Conservation (phyloP, 2,797 vertebrate species). For the Poecilia wingei region DNA sequence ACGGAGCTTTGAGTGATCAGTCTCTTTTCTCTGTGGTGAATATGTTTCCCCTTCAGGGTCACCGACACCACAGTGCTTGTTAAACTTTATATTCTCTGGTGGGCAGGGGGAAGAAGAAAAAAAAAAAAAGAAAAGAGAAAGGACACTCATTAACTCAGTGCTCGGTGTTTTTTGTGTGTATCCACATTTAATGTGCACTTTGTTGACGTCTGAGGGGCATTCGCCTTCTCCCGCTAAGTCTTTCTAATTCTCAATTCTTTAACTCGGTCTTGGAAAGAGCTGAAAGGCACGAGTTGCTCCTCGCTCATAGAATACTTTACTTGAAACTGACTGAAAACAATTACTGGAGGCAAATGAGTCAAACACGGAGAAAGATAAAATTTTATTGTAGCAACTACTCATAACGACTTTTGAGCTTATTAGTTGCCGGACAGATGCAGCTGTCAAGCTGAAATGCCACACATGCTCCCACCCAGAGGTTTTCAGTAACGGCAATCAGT, state of each 20-base stretch:
- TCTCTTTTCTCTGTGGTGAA: constrained; percentile 58
- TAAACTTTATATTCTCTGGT: constrained; percentile 78
- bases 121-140: constrained; percentile 57
- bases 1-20: constrained; percentile 66
- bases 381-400: no score
- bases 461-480: background rate
- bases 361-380: background rate
- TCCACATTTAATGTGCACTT: constrained; percentile 16
- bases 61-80: constrained; percentile 76
- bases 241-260: constrained; percentile 39
- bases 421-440: background rate
- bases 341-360: background rate
- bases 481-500: background rate
- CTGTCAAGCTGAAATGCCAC: background rate
- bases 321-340: background rate
- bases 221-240: constrained; percentile 18
- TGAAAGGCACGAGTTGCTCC: constrained; percentile 21
- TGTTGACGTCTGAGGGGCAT: constrained; percentile 39
- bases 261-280: constrained; percentile 38
- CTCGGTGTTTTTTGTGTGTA: constrained; percentile 30
- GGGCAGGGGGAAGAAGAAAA: constrained; percentile 63
- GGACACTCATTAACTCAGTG: constrained; percentile 65
- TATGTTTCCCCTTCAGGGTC: constrained; percentile 70
- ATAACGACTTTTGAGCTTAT: background rate
- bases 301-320: background rate